phyloP scores from a whole-genome alignment of 2,888 invertebrate genomes.

The Heliconius hortense region DNA sequence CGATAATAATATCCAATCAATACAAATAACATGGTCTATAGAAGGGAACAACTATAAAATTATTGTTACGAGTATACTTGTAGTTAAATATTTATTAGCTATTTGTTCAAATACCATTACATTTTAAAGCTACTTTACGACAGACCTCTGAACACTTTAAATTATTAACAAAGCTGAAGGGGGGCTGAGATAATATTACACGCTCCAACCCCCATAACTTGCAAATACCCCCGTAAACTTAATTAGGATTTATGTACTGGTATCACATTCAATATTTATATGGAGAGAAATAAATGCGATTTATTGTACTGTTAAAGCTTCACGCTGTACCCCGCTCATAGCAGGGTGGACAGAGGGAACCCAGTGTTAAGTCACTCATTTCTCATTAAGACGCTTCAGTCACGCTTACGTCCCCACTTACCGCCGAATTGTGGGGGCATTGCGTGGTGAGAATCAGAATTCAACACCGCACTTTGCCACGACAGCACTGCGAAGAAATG shows the following conservation, averaged over 20 bases:
- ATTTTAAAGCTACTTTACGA: conserved; percentile 30
- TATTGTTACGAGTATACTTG: conserved; percentile 11
- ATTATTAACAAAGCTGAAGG: conserved; percentile 34
- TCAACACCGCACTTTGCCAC: too few relatives aligned
- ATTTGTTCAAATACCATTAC: conserved; percentile 17
- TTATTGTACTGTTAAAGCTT: neutral
- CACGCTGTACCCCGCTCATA: neutral
- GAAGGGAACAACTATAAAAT: conserved; percentile 16
- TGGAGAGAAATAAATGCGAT: conserved; percentile 24
- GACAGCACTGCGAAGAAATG: too few relatives aligned
- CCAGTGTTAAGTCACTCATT: too few relatives aligned
- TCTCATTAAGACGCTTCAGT: too few relatives aligned
- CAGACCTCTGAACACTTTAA: conserved; percentile 28
- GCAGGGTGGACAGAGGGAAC: too few relatives aligned
- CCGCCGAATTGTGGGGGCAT: too few relatives aligned
- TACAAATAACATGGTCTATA: neutral
- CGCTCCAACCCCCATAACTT: conserved; percentile 43
- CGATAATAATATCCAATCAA: neutral
- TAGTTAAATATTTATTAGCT: conserved; percentile 22
- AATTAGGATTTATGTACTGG: conserved; percentile 46
- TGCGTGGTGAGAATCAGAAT: too few relatives aligned
- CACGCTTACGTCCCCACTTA: too few relatives aligned
- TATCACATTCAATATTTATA: conserved; percentile 43
- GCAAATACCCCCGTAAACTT: conserved; percentile 44
- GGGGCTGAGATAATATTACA: conserved; percentile 33